Evolutionary conservation across 2,888 invertebrate genomes (phyloP), one percentile per base, ranked within the genome.

Genomic region (Phrixothrix hirtus): DNA sequence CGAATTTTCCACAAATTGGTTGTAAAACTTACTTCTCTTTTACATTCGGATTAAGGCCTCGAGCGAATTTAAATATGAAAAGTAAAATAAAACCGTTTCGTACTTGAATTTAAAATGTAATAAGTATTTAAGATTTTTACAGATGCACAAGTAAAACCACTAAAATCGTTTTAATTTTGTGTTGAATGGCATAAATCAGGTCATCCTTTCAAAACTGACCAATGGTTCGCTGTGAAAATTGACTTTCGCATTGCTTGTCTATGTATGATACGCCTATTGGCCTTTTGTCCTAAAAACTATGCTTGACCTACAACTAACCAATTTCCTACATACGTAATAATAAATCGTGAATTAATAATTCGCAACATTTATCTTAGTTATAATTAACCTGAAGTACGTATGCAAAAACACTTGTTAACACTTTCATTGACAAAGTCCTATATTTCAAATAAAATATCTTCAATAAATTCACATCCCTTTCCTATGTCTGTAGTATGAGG

Each of bases 211-310:
- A 58, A 21, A 56, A 50, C 50, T 58, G 58, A 54, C 61, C 61
- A 61, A 60, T 63, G 53, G 47, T 55, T 43, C 55, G 21, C 7
- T 21, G 21, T 29, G 38, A 47, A 55, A 47, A 51, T 57, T 55
- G 56, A 56, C 60, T 60, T 60, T 60, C 60, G 60, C 58, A 61
- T 56, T 58, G 55, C 54, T 56, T 55, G 41, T 38, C 53, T 52
- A 56, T 60, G 58, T 58, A 55, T 57, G 53, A 50, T 59, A 60
- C 62, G 61, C 61, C 61, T 59, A 59, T 62, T 72, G 71, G 69
- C 72, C 72, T 72, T 72, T 71, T 70, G 72, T 66, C 71, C 72
- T 72, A 68, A 71, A 72, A 71, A 70, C 69, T 58, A 62, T 58
- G 55, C 54, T 52, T 63, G 62, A 63, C 62, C 62, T 61, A 63